A percentile compares a stretch with the other conserved stretches of the same genome.
These are phyloP conservation scores for Baryphthengus martii DNA, from an alignment of 2,113 vertebrate species.

Conservation along the genomic window DNA sequence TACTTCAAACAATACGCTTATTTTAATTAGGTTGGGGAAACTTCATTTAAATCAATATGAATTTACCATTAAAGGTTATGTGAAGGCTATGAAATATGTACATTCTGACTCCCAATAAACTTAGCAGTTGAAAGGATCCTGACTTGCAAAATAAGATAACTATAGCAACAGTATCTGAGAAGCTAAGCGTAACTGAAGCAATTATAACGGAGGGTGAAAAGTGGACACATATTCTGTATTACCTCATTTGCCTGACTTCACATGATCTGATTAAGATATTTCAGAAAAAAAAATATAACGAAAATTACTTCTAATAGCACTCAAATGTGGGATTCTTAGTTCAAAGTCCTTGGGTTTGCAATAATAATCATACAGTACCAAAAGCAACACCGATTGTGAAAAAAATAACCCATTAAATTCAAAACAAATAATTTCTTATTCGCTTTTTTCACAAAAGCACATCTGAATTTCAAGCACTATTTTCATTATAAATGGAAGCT, in stretches of 20 bases:
- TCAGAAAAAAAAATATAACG: background rate
- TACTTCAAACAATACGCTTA: background rate
- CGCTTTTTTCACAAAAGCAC: background rate
- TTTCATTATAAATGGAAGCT: background rate
- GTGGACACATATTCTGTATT: background rate
- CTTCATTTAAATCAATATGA: background rate
- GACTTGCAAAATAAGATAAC: background rate
- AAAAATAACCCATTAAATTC: background rate
- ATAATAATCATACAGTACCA: background rate
- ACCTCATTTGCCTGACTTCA: background rate
- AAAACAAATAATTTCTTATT: conserved; percentile 17
- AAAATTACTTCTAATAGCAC: background rate
- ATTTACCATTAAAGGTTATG: background rate
- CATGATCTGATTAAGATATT: background rate
- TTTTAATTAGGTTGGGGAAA: background rate
- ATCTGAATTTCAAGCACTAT: background rate
- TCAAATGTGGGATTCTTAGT: background rate
- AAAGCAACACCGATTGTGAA: background rate
- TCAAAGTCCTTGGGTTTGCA: background rate
- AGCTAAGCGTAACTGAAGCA: background rate
- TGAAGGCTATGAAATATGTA: background rate
- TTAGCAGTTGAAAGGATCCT: background rate
- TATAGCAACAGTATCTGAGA: background rate
- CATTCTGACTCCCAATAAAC: background rate
- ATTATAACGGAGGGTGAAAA: background rate